A percentile compares a stretch with the other conserved stretches of the same genome.
These are phyloP conservation scores for Blera fallax DNA, from an alignment of 2,888 invertebrate genomes.

Conservation along the genomic window DNA sequence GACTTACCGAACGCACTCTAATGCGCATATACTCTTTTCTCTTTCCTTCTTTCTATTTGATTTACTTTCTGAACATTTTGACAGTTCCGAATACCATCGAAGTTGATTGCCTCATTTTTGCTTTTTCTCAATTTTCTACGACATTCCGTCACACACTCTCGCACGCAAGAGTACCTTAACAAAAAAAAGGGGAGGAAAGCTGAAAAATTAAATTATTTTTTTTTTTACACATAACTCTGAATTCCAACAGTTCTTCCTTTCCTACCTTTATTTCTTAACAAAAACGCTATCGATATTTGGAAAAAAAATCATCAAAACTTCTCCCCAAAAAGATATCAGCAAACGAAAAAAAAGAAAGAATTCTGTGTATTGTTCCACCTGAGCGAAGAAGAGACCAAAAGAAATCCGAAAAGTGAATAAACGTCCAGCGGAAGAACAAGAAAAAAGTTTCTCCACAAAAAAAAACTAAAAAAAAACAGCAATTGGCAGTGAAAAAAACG, in stretches of 20 bases:
- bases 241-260: slow-evolving; percentile 39
- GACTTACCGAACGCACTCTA: not conserved
- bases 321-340: too few relatives aligned
- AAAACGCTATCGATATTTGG: slow-evolving; percentile 2
- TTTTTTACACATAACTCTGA: slow-evolving; percentile 48
- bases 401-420: slow-evolving; percentile 54
- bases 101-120: slow-evolving; percentile 68
- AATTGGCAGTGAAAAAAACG: slow-evolving; percentile 51
- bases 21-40: not conserved
- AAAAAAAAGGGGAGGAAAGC: slow-evolving; percentile 71
- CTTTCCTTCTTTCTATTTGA: not conserved
- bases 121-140: slow-evolving; percentile 64
- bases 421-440: slow-evolving; percentile 58
- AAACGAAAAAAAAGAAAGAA: slow-evolving; percentile 22
- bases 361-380: slow-evolving; percentile 65
- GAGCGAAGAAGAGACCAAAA: slow-evolving; percentile 51
- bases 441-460: slow-evolving; percentile 54
- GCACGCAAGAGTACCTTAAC: slow-evolving; percentile 62
- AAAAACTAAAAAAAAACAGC: slow-evolving; percentile 17
- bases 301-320: slow-evolving; percentile 13
- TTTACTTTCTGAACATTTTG: slow-evolving; percentile 60
- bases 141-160: slow-evolving; percentile 76
- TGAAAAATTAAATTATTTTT: slow-evolving; percentile 46
- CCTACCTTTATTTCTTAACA: slow-evolving; percentile 14
- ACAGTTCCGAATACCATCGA: slow-evolving; percentile 69